Evolutionary conservation across 2,888 invertebrate genomes (phyloP), one percentile per base, ranked within the genome.

Genomic region (Aphelenchoides bicaudatus): DNA sequence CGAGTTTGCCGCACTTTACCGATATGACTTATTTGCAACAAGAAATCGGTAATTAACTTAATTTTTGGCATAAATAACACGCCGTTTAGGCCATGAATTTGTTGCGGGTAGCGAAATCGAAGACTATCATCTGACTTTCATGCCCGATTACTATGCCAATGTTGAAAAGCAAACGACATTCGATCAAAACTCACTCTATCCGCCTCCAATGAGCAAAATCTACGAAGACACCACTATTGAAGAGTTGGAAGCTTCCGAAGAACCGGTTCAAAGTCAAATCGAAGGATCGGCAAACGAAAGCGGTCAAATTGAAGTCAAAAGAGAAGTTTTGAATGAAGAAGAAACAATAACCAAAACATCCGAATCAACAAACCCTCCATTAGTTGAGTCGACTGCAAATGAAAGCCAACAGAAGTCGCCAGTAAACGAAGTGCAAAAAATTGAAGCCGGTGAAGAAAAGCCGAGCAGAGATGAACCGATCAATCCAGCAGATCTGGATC

Each of bases 81-180:
- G 13, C 8, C n/a, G 2, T 58, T 21, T 23, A 61, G 58, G 47
- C 6, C 19, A 62, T 10, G 28, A 52, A 21, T 58, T 58, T 19
- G 21, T 60, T 16, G 31, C 52, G 3, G 73, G 73, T 10, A 55
- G 47, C 30, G 59, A 59, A 16, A 62, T 74, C 29, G 73, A 70
- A 21, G 21, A 55, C 1, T 66, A 68, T 58, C 27, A 43, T 10
- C 56, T 74, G 8, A 49, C 52, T 16, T 72, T 65, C 48, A 62
- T 67, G 52, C 43, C 57, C 16, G 70, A 72, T 38, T 72, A 63
- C 49, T 70, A 65, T 38, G 58, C 47, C n/a, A 58, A 55, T 1
- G 47, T 70, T 25, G 67, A 71, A 38, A 51, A 52, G 21, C 48
- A 39, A 34, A 30, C 28, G 49, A 49, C 37, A 29, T 31, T 55